phyloP scores from a whole-genome alignment of 2,113 vertebrate species.

The Chlorodrepanis virens region DNA sequence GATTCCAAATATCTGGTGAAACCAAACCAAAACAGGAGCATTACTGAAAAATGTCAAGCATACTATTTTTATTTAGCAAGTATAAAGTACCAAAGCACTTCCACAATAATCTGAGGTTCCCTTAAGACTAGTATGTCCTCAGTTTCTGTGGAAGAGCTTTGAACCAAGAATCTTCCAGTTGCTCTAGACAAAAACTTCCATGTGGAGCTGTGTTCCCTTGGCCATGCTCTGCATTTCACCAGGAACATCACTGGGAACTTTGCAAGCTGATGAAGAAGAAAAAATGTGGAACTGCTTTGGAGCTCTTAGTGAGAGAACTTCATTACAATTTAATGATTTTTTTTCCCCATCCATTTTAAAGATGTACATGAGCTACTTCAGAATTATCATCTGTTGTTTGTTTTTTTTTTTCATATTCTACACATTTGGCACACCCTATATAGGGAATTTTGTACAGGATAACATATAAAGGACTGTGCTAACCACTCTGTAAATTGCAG shows the following conservation, averaged over 20 bases:
- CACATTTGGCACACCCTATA: background rate
- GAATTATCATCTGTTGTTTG: background rate
- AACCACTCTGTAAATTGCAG: background rate
- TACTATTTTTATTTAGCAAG: background rate
- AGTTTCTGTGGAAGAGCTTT: background rate
- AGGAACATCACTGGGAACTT: background rate
- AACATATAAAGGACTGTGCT: background rate
- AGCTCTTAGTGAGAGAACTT: background rate
- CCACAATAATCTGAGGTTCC: background rate
- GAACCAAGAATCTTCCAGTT: background rate
- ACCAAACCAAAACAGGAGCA: background rate
- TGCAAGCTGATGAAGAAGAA: background rate
- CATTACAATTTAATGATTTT: background rate
- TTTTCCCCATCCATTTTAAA: background rate
- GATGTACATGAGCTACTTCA: background rate
- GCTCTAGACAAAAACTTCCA: background rate
- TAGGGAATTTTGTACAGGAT: background rate
- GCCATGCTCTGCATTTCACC: background rate
- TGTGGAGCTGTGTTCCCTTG: background rate
- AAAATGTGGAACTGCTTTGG: background rate
- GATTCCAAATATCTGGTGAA: background rate
- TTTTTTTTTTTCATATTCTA: background rate
- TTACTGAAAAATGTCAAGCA: background rate
- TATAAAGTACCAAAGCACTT: background rate
- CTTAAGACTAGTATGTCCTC: background rate